Conservation (phyloP, 2,888 invertebrate species). For the Drosophila multiciliata region DNA sequence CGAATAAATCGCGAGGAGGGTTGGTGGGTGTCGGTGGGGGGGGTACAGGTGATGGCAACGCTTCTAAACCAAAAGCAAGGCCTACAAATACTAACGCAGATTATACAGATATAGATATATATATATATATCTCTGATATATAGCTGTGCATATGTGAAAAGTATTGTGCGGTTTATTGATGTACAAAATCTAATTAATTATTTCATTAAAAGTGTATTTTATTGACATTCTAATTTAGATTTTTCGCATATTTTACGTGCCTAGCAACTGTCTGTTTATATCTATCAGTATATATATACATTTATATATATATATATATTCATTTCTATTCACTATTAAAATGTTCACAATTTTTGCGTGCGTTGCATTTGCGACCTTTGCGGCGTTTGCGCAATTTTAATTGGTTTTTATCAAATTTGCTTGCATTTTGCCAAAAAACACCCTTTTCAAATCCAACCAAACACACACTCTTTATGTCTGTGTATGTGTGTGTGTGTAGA, state of each 20-base stretch:
- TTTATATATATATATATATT: neutral
- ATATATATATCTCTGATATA: slow-evolving; percentile 8
- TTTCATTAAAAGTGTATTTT: slow-evolving; percentile 80
- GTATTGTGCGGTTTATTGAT: slow-evolving; percentile 70
- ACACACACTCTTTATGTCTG: neutral
- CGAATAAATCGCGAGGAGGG: slow-evolving; percentile 66
- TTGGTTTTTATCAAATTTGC: slow-evolving; percentile 81
- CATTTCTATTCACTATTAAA: slow-evolving; percentile 23
- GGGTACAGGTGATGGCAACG: slow-evolving; percentile 15
- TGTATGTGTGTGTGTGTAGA: slow-evolving; percentile 19
- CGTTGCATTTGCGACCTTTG: slow-evolving; percentile 30
- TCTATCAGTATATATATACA: slow-evolving; percentile 6
- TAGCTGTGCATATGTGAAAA: slow-evolving; percentile 34
- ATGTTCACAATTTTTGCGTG: slow-evolving; percentile 38
- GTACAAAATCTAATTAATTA: slow-evolving; percentile 82
- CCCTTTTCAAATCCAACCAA: slow-evolving; percentile 22
- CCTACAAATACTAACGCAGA: slow-evolving; percentile 15
- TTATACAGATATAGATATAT: slow-evolving; percentile 16
- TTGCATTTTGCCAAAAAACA: slow-evolving; percentile 41
- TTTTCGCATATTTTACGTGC: slow-evolving; percentile 61
- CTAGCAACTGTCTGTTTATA: slow-evolving; percentile 3
- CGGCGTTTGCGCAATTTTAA: slow-evolving; percentile 74
- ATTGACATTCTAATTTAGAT: slow-evolving; percentile 82
- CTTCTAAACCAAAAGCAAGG: slow-evolving; percentile 10
- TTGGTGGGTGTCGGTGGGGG: neutral